These are phyloP conservation scores for Spermophilus dauricus DNA, from an alignment of 2,113 vertebrate genomes.

Conservation along the genomic window DNA sequence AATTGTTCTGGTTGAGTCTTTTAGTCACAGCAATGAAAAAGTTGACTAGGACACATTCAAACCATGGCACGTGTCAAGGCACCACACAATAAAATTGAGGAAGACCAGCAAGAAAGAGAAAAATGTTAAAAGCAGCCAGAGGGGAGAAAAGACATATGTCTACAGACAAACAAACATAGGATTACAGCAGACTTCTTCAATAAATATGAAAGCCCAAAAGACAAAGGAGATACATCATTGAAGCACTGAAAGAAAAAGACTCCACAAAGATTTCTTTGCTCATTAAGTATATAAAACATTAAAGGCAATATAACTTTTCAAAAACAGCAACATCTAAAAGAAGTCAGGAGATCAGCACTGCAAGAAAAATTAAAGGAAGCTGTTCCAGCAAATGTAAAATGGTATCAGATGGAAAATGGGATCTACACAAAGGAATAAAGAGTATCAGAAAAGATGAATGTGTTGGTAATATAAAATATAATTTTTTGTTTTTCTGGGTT, in stretches of 20 bases:
- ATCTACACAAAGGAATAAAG: slow-evolving; percentile 1
- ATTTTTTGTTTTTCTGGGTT: background rate
- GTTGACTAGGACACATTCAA: background rate
- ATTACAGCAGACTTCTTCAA: too few relatives aligned
- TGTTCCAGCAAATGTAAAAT: background rate
- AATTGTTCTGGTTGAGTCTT: too few relatives aligned
- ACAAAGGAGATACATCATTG: background rate
- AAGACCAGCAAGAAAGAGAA: background rate
- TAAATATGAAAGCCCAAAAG: background rate
- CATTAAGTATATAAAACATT: background rate
- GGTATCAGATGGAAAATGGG: background rate
- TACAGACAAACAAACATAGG: too few relatives aligned
- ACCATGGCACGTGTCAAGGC: background rate
- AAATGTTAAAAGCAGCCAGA: background rate
- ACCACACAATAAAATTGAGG: background rate
- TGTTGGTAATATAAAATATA: background rate
- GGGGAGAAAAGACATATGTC: too few relatives aligned
- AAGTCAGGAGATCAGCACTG: background rate
- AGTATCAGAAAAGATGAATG: background rate
- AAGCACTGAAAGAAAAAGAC: slow-evolving; percentile 8
- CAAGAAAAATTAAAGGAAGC: background rate
- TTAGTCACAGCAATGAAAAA: too few relatives aligned
- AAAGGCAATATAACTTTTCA: slow-evolving; percentile 35
- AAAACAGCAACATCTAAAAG: background rate
- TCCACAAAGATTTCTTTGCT: background rate